Evolutionary conservation across 2,797 vertebrate species (phyloP), one percentile per base, ranked within the genome.

Genomic region (Vireo griseus): DNA sequence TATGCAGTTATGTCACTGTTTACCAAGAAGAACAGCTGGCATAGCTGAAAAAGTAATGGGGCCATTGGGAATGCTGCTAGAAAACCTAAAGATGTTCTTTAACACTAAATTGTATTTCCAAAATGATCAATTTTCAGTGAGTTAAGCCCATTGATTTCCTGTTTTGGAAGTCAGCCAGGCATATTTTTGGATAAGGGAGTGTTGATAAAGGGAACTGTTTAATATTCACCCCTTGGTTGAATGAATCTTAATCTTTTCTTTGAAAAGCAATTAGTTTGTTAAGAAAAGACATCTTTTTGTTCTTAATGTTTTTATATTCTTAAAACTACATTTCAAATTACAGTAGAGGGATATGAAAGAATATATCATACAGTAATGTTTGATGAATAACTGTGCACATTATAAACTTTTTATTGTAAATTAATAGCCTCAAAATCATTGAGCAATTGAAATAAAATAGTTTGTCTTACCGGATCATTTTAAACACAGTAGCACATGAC

Each of bases 61-160:
- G 16, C 88, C 31, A 7, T 88, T 83, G 81, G 82, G 85, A 94
- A 74, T 58, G 51, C 48, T 82, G 31, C 33, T 87, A 69, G 31
- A 82, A 89, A 75, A 79, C 44, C 61, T 57, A 76, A 89, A 82
- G 42, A 62, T 78, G 48, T 66, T 85, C 37, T 82, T 81, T 58
- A 69, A 61, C 42, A 51, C 19, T 81, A 76, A 92, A 51, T 62
- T 7, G 3, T 82, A 35, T 54, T 91, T 91, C 52, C 14, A 82
- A 79, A 91, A 51, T 73, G 8, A 80, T 86, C 33, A 31, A 8
- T 81, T 94, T 87, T 82, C 55, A 40, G 19, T 73, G 55, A 77
- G 51, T 94, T 86, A 94, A 94, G 59, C 74, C 58, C 66, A 68
- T 57, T 91, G 58, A 57, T 84, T 92, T 92, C 72, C 68, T 94